Percentiles rank a stretch among this genome's conserved stretches.
Evolutionary conservation across 2,113 vertebrate genomes (phyloP).

Genomic region (Centropus unirufus): DNA sequence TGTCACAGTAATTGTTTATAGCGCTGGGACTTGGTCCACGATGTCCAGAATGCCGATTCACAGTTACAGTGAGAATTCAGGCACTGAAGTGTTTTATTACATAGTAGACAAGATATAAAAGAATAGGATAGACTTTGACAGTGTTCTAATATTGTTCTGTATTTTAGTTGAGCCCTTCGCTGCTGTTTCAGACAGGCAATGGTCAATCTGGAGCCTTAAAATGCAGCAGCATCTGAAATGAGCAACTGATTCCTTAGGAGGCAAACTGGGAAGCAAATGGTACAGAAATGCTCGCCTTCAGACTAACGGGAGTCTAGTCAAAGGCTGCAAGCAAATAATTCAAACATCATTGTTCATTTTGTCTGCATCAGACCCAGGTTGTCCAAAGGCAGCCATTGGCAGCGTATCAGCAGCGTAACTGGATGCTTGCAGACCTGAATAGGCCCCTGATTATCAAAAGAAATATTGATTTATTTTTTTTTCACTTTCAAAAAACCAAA

Average conservation of each 20-base stretch:
- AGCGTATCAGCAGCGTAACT: neutral
- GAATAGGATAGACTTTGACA: neutral
- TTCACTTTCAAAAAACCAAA: neutral
- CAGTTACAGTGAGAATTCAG: neutral
- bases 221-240: neutral
- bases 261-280: neutral
- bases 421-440: neutral
- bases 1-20: neutral
- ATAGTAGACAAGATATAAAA: neutral
- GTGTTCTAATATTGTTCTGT: neutral
- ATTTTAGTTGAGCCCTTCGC: neutral
- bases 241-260: neutral
- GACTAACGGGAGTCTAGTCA: neutral
- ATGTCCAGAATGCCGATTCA: neutral
- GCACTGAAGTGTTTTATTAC: neutral
- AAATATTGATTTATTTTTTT: neutral
- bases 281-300: neutral
- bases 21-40: neutral
- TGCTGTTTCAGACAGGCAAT: neutral
- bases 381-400: neutral
- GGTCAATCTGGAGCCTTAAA: neutral
- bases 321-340: neutral
- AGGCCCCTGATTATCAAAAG: neutral
- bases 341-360: neutral
- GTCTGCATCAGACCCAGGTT: neutral